Base-by-base conservation (phyloP, 2,797 vertebrate species). In the Trichosurus vulpecula region DNA sequence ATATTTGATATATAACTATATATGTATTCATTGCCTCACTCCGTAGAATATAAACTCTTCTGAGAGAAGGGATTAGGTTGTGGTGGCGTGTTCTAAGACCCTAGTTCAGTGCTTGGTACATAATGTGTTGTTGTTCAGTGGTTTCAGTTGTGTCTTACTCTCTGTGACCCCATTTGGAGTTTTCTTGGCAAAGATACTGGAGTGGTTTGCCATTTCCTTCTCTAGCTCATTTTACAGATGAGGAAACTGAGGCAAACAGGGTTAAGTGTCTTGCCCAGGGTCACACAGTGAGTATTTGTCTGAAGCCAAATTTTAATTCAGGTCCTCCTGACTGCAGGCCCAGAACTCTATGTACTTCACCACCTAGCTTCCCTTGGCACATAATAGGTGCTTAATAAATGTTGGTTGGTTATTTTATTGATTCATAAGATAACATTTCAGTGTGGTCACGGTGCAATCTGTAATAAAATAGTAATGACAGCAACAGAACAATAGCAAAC, bases 401-500 rank as follows among this genome's bases (percentile, higher is more conserved):
- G 22, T 47, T 81, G 19, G 14, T 74, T 41, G 22, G 6, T 6
- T 41, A 35, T 87, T 47, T 87, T 87, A 27, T 51, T 51, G 41
- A 87, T 87, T 87, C 3, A 29, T 51, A 27, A 47, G 25, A 51
- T 87, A 47, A 52, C 47, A 11, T 93, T 94, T 93, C 52, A 96
- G 95, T 94, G 5, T 96, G 81, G 31, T 12, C 93, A 90, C 56
- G 94, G 95, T 94, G 74, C 1, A 87, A 58, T 87, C 47, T 87
- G 51, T 25, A 94, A 41, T 91, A 92, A 96, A 92, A 94, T 95
- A 96, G 90, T 19, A 95, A 96, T 91, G 47, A 96, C 6, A 57
- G 3, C 19, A 41, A 8, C 16, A 57, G 13, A 47, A 31, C 13
- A 30, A 3, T 25, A 58, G 14, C 81, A 92, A 95, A 93, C 0